Conservation (phyloP, 2,888 invertebrate species). For the Orchestes rusci region DNA sequence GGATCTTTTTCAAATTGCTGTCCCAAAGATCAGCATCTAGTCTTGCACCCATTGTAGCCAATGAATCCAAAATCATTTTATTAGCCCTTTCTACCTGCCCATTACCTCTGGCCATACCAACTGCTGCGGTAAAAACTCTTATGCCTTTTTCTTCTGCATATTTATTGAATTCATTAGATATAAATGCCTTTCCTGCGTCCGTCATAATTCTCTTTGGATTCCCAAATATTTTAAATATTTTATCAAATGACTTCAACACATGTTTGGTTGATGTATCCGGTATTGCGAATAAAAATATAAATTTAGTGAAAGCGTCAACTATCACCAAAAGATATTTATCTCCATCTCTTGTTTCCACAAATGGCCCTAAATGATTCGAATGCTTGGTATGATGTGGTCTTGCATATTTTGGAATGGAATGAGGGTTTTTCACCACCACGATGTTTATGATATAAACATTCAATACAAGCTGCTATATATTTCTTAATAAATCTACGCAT, state of each 20-base stretch:
- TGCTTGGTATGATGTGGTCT: slow-evolving; percentile 2
- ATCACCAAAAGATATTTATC: slow-evolving; percentile 3
- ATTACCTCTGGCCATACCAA: not conserved
- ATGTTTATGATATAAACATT: not conserved
- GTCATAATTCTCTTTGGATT: not conserved
- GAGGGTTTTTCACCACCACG: not conserved
- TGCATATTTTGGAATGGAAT: slow-evolving; percentile 2
- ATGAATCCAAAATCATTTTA: not conserved
- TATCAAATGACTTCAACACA: not conserved
- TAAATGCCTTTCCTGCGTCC: not conserved
- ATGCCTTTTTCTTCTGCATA: not conserved
- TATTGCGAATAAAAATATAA: slow-evolving; percentile 1
- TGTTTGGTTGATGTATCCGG: not conserved
- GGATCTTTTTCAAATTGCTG: not conserved
- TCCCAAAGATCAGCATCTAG: not conserved
- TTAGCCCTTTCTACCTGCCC: not conserved
- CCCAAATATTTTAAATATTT: not conserved
- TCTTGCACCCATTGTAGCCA: not conserved
- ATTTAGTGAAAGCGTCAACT: slow-evolving; percentile 7
- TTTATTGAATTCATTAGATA: not conserved
- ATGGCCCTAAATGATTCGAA: slow-evolving; percentile 4
- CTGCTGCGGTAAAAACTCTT: not conserved
- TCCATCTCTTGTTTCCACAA: slow-evolving; percentile 3
- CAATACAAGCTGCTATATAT: not conserved
- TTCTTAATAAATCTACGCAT: not conserved